phyloP scores from a whole-genome alignment of 2,888 invertebrate genomes.

The Andrena marginata region DNA sequence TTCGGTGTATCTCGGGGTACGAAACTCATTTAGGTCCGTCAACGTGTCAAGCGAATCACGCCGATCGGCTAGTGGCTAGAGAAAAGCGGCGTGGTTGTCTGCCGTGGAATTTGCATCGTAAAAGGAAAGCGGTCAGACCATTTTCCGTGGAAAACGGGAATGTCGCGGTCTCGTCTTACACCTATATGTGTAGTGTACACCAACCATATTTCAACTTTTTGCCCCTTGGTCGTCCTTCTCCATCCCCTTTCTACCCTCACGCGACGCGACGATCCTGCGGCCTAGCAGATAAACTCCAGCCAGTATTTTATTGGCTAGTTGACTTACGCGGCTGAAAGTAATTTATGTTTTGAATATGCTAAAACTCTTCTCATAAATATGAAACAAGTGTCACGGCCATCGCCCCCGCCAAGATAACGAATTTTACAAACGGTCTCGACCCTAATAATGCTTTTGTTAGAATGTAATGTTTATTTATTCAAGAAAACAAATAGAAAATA shows the following conservation, averaged over 20 bases:
- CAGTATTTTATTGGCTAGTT: constrained; percentile 81
- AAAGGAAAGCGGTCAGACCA: constrained; percentile 64
- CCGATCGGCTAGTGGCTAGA: constrained; percentile 49
- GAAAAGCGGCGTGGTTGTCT: constrained; percentile 59
- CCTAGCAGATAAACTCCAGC: constrained; percentile 76
- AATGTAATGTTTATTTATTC: no score
- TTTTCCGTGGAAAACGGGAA: constrained; percentile 62
- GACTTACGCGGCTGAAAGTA: constrained; percentile 79
- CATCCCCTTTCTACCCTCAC: constrained; percentile 2
- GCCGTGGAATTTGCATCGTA: constrained; percentile 73
- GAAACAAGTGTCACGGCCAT: constrained; percentile 74
- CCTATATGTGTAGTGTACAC: neutral
- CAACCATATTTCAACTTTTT: constrained; percentile 68
- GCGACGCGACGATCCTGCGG: constrained; percentile 49
- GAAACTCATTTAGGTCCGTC: constrained; percentile 53
- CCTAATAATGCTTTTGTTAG: constrained; percentile 45
- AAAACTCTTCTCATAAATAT: constrained; percentile 82
- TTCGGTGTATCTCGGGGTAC: constrained; percentile 15
- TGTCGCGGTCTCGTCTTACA: constrained; percentile 13
- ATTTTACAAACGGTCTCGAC: constrained; percentile 75
- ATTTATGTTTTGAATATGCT: constrained; percentile 82
- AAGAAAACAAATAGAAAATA: no score
- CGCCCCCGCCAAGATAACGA: constrained; percentile 75
- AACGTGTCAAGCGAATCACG: constrained; percentile 45
- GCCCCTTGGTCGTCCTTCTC: constrained; percentile 17